Evolutionary conservation across 2,113 vertebrate species (phyloP).

Genomic region (human (Homo sapiens)): DNA sequence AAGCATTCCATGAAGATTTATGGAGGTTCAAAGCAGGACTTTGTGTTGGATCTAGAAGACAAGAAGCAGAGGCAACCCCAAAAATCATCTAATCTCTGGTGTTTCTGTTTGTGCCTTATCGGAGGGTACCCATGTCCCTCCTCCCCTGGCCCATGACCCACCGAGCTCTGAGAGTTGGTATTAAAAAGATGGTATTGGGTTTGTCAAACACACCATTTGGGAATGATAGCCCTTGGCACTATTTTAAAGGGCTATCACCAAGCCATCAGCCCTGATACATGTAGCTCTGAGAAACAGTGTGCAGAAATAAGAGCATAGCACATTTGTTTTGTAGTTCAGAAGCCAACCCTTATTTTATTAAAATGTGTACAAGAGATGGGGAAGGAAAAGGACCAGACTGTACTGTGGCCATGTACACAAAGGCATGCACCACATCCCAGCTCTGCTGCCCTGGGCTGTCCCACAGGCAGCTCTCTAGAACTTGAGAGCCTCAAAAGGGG

Average conservation of each 20-base stretch:
- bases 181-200: neutral
- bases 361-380: conserved; percentile 75
- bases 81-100: neutral
- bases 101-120: neutral
- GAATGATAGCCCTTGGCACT: neutral
- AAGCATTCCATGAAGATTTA: neutral
- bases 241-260: neutral
- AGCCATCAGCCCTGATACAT: neutral
- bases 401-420: conserved; percentile 52
- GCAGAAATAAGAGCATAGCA: neutral
- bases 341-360: conserved; percentile 83
- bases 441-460: neutral
- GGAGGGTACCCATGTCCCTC: neutral
- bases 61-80: neutral
- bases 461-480: conserved; percentile 24
- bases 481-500: conserved; percentile 19
- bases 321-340: conserved; percentile 74
- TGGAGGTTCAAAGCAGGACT: neutral
- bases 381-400: conserved; percentile 69
- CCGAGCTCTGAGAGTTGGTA: neutral
- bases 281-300: neutral
- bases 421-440: conserved; percentile 24
- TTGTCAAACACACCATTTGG: neutral
- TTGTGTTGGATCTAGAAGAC: neutral
- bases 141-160: neutral